These are phyloP conservation scores for Hippolais icterina DNA, from an alignment of 2,113 vertebrate genomes.

Conservation along the genomic window DNA sequence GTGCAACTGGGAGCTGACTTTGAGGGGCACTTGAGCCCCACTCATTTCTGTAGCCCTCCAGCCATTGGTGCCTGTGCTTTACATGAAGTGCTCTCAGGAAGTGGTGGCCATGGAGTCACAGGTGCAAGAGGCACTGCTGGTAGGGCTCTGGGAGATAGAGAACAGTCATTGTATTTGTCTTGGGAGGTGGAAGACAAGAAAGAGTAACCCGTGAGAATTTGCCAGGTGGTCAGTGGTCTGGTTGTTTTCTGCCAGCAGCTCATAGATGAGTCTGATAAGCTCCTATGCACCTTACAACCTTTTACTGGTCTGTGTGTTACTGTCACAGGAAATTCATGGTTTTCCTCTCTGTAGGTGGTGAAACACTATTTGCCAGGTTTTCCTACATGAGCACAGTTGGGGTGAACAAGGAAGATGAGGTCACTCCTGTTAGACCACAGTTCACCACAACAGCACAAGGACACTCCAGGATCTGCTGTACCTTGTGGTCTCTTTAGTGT, in stretches of 20 bases:
- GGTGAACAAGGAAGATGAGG: background rate
- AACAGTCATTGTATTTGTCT: background rate
- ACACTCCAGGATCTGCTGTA: background rate
- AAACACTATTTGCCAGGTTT: background rate
- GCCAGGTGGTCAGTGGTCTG: background rate
- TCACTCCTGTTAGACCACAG: background rate
- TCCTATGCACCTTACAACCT: background rate
- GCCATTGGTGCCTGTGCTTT: background rate
- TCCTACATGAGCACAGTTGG: background rate
- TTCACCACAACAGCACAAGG: background rate
- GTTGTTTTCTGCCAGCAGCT: background rate
- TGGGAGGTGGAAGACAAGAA: background rate
- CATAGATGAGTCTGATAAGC: background rate
- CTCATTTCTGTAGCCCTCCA: background rate
- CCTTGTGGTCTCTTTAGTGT: background rate
- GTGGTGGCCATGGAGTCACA: fast-evolving
- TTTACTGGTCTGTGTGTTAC: background rate
- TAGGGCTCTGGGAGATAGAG: background rate
- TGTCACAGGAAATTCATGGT: background rate
- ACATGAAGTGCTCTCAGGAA: background rate
- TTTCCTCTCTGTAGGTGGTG: background rate
- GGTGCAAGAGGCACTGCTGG: background rate
- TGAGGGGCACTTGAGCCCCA: background rate
- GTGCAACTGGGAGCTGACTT: background rate
- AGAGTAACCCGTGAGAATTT: background rate